Conservation (phyloP, 92 coral and sea anemone species). For the Zoanthus sociatus region DNA sequence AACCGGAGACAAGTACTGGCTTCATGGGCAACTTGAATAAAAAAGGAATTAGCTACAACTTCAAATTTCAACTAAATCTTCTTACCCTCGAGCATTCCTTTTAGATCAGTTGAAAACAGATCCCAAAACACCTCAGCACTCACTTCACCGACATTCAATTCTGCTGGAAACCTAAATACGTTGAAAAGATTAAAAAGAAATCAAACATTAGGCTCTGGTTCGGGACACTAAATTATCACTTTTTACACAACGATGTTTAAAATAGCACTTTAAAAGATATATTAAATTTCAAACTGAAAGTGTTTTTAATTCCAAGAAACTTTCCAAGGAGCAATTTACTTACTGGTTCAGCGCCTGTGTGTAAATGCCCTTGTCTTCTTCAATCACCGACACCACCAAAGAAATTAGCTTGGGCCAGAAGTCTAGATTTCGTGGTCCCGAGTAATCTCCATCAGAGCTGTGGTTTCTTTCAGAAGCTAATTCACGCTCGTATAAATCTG, state of each 20-base stretch:
- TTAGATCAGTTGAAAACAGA: constrained; percentile 83
- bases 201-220: not conserved
- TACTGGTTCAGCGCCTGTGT: constrained; percentile 94
- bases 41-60: not conserved
- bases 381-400: constrained; percentile 94
- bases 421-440: constrained; percentile 91
- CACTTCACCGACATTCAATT: constrained; percentile 95
- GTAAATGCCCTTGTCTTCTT: constrained; percentile 91
- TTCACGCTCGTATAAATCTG: constrained; percentile 88
- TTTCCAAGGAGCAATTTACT: constrained; percentile 34
- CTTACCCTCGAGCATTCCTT: constrained; percentile 87
- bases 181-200: not conserved
- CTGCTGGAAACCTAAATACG: constrained; percentile 84
- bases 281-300: no score
- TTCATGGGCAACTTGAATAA: no score
- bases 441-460: constrained; percentile 62
- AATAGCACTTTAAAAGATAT: no score
- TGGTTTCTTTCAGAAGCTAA: constrained; percentile 71
- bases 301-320: no score
- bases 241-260: no score
- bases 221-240: no score
- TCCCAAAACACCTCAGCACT: constrained; percentile 96
- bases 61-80: not conserved
- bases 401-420: constrained; percentile 99
- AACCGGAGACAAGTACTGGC: no score